phyloP scores from a whole-genome alignment of 2,888 invertebrate species.

The Siphonodentalium dalli region DNA sequence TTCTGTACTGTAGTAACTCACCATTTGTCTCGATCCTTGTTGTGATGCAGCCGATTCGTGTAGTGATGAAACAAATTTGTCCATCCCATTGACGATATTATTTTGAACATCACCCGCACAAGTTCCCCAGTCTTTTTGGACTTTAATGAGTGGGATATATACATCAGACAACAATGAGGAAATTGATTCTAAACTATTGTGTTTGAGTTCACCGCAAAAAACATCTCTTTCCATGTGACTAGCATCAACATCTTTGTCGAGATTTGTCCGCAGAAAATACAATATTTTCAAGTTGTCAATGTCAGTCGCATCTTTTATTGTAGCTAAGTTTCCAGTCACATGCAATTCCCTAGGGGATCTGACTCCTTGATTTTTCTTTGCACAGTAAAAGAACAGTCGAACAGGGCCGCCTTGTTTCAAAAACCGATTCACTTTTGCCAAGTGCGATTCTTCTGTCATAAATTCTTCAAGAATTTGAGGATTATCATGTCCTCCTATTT shows the following conservation, averaged over 20 bases:
- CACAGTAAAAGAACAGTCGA: conserved; percentile 61
- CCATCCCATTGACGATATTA: conserved; percentile 56
- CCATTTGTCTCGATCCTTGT: conserved; percentile 57
- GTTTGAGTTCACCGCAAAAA: conserved; percentile 64
- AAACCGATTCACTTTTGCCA: conserved; percentile 60
- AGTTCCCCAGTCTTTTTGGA: conserved; percentile 62
- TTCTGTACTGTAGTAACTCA: too few relatives aligned
- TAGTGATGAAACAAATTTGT: conserved; percentile 55
- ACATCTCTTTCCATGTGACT: conserved; percentile 60
- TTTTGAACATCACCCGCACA: conserved; percentile 57
- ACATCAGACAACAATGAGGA: conserved; percentile 59
- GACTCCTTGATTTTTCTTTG: conserved; percentile 49
- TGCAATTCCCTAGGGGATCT: conserved; percentile 51
- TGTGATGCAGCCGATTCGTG: conserved; percentile 58
- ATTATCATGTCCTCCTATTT: conserved; percentile 60
- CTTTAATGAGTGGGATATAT: conserved; percentile 59
- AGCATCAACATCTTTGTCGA: conserved; percentile 59
- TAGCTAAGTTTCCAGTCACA: conserved; percentile 55
- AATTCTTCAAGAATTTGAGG: conserved; percentile 62
- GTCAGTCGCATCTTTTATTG: conserved; percentile 55
- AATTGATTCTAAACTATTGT: conserved; percentile 58
- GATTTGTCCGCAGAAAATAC: conserved; percentile 59
- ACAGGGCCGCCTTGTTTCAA: conserved; percentile 58
- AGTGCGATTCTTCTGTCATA: conserved; percentile 56
- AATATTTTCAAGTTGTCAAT: conserved; percentile 55